Percentiles rank a stretch among this genome's conserved stretches.
These are phyloP conservation scores for Drosophila sp. DNA, from an alignment of 1,140 invertebrate genomes.

Conservation along the genomic window DNA sequence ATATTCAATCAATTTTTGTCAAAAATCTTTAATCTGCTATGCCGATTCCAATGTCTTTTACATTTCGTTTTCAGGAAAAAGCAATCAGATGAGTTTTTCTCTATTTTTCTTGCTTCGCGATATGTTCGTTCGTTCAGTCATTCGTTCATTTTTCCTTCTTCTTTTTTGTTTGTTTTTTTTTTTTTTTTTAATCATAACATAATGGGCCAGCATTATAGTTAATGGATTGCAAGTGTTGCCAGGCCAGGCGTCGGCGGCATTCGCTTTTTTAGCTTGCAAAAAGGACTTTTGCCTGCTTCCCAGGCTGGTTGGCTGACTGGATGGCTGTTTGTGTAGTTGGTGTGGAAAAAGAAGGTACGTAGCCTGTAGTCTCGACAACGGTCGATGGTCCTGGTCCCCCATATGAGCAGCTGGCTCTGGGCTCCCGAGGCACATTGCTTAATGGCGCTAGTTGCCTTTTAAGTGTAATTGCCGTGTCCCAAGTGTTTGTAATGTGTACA, in stretches of 20 bases:
- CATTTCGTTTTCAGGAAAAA: too few relatives aligned
- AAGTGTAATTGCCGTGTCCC: conserved; percentile 71
- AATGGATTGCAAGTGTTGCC: conserved; percentile 69
- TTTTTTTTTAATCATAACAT: conserved; percentile 62
- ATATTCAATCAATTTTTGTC: too few relatives aligned
- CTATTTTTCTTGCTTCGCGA: background rate
- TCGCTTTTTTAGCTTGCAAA: conserved; percentile 52
- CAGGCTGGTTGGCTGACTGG: background rate
- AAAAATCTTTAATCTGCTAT: too few relatives aligned
- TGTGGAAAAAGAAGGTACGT: background rate
- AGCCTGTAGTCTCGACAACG: background rate
- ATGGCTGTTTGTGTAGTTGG: background rate
- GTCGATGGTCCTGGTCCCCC: conserved; percentile 14
- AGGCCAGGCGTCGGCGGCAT: conserved; percentile 36
- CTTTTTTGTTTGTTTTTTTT: conserved; percentile 1
- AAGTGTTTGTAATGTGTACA: conserved; percentile 72
- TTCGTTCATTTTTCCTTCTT: background rate
- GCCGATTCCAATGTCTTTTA: too few relatives aligned
- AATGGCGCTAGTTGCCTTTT: conserved; percentile 69
- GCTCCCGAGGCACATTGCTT: conserved; percentile 56
- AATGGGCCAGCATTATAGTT: conserved; percentile 59
- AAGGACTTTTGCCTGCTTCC: conserved; percentile 26
- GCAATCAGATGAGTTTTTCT: background rate
- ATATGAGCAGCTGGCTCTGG: conserved; percentile 51
- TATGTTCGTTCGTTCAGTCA: background rate